Conservation (phyloP, 2,888 invertebrate genomes). For the Bellardia pandia region DNA sequence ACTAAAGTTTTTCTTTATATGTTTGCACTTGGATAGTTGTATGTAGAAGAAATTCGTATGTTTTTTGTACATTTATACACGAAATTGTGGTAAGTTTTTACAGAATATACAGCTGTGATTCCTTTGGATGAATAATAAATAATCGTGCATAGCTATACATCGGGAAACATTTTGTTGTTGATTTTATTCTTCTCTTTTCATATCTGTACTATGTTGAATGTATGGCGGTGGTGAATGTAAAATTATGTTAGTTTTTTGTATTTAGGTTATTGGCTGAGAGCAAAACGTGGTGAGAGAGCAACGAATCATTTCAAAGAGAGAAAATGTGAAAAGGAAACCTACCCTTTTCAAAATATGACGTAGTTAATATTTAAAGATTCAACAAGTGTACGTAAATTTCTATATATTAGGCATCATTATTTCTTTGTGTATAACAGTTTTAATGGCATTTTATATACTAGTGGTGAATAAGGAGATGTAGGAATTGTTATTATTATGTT, state of each 20-base stretch:
- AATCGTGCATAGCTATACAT: constrained; percentile 52
- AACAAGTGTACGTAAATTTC: constrained; percentile 35
- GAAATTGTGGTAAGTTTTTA: constrained; percentile 67
- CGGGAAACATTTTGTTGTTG: constrained; percentile 32
- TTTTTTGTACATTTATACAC: constrained; percentile 35
- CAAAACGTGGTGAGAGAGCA: not conserved
- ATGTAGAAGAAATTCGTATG: not conserved
- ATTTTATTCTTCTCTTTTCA: not conserved
- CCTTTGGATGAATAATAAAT: constrained; percentile 60
- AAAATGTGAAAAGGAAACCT: not conserved
- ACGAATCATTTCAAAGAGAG: not conserved
- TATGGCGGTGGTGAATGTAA: constrained; percentile 34
- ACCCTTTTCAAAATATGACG: constrained; percentile 11
- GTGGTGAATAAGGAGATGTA: constrained; percentile 3
- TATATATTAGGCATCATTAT: not conserved
- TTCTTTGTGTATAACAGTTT: constrained; percentile 56
- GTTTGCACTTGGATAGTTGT: constrained; percentile 35
- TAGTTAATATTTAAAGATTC: not conserved
- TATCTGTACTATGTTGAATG: constrained; percentile 9
- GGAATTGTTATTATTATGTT: not conserved
- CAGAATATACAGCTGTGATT: constrained; percentile 45
- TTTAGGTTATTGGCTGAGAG: constrained; percentile 55
- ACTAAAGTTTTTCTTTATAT: constrained; percentile 63
- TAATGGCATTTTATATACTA: not conserved
- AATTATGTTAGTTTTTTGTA: not conserved